A percentile compares a stretch with the other conserved stretches of the same genome.
These are phyloP conservation scores for Batillaria attramentaria DNA, from an alignment of 1,140 invertebrate genomes.

Conservation along the genomic window DNA sequence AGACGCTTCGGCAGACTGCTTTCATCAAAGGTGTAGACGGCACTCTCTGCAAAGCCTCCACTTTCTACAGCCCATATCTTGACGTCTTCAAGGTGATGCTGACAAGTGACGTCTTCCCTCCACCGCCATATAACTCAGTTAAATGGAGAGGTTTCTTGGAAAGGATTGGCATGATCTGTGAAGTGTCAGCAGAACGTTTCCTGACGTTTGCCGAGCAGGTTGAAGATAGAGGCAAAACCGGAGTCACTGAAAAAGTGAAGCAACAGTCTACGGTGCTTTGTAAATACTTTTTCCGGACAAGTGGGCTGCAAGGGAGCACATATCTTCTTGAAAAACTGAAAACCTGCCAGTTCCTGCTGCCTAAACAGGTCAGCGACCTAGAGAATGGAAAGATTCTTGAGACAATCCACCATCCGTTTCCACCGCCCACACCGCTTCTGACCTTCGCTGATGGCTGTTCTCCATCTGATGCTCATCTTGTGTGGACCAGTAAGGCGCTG, in stretches of 20 bases:
- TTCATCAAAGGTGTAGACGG: slow-evolving; percentile 5
- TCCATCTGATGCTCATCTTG: not conserved
- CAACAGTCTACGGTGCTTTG: not conserved
- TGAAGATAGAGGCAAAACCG: not conserved
- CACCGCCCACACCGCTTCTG: slow-evolving; percentile 14
- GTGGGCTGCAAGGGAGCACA: not conserved
- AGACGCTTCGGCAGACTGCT: not conserved
- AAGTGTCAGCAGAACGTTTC: not conserved
- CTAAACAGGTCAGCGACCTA: not conserved
- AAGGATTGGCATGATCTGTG: not conserved
- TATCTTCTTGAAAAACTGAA: slow-evolving; percentile 30
- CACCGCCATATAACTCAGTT: not conserved
- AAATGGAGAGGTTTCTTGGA: not conserved
- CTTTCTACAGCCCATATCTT: not conserved
- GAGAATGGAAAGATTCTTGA: not conserved
- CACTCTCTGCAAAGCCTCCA: slow-evolving; percentile 10
- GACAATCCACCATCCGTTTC: slow-evolving; percentile 15
- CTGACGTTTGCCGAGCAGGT: slow-evolving; percentile 10
- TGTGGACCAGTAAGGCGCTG: slow-evolving; percentile 43
- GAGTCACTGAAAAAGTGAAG: not conserved
- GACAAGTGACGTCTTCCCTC: not conserved
- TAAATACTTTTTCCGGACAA: not conserved
- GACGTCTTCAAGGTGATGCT: slow-evolving; percentile 16
- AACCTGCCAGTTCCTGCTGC: slow-evolving; percentile 41
- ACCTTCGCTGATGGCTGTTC: slow-evolving; percentile 31